These are phyloP conservation scores for Eudemis profundana DNA, from an alignment of 2,888 invertebrate species.

Conservation along the genomic window DNA sequence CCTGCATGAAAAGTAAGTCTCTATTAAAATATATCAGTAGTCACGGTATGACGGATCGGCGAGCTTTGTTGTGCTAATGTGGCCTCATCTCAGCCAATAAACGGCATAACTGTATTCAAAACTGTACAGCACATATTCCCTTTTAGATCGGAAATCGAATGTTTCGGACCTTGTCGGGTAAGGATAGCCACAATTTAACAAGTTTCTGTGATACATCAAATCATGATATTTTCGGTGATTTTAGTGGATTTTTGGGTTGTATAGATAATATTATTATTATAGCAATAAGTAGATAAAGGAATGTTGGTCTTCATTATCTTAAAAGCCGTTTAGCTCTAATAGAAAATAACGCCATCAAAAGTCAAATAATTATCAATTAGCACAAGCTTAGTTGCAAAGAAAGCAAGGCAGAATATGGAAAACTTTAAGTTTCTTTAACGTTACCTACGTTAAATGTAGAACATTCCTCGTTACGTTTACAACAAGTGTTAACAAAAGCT, in stretches of 20 bases:
- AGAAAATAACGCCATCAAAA: no score
- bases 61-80: conserved; percentile 81
- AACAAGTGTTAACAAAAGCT: no score
- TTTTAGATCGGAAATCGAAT: neutral
- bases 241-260: conserved; percentile 1
- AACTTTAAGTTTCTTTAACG: no score
- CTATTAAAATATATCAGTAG: conserved; percentile 85
- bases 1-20: conserved; percentile 74
- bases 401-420: no score
- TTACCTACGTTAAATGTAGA: no score
- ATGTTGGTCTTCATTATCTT: no score
- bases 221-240: conserved; percentile 13
- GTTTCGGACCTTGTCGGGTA: conserved; percentile 26
- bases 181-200: conserved; percentile 11
- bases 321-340: no score
- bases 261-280: neutral
- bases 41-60: conserved; percentile 83
- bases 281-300: no score
- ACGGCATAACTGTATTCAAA: neutral
- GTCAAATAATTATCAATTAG: no score
- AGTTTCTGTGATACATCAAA: conserved; percentile 35
- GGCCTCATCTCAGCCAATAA: conserved; percentile 22
- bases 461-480: no score
- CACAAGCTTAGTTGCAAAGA: no score
- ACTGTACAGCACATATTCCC: neutral